Base-by-base conservation (phyloP, 2,888 invertebrate genomes). In the Luperina testacea region DNA sequence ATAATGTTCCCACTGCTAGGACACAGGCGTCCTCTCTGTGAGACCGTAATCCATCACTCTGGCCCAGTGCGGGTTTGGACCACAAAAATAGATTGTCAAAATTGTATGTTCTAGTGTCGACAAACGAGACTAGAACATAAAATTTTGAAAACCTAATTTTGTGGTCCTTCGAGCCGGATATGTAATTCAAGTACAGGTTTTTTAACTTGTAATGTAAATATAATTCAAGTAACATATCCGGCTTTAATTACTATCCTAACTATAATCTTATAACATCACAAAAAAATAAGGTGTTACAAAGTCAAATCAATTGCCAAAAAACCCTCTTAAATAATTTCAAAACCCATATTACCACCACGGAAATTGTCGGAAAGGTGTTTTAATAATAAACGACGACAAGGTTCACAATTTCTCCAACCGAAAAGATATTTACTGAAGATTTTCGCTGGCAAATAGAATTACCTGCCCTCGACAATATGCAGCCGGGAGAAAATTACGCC, bases 401-500 rank as follows among this genome's bases (percentile, higher is more conserved):
- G 57, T 72, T 72, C 75, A 76, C 75, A 77, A 78, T 85, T 87
- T 85, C 51, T 81, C 69, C 69, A 76, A 77, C 80, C 77, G 59
- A 81, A 83, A 83, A 77, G 27, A 85, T 88, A 78, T 83, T 87
- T 83, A 87, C 78, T 77, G 64, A 86, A 88, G 84, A 81, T 88
- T 88, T 82, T 88, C 68, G 69, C 78, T 77, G 38, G 90, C 86
- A 92, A 94, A 94, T 93, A 90, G 90, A 92, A 93, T 94, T 92
- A 93, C 91, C 89, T 89, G 89, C 91, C 90, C 91, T 88, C 90
- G 72, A 82, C 89, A 91, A 90, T 89, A 90, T 92, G 92, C 92
- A 92, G 87, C 88, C 84, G 84, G 86, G 92, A 90, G 91, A 92
- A 90, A 94, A 94, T 93, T 92, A 92, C 91, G 90, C 90, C 85